A percentile compares a stretch with the other conserved stretches of the same genome.
phyloP scores from a whole-genome alignment of 2,113 vertebrate species.

The Nicator chloris region DNA sequence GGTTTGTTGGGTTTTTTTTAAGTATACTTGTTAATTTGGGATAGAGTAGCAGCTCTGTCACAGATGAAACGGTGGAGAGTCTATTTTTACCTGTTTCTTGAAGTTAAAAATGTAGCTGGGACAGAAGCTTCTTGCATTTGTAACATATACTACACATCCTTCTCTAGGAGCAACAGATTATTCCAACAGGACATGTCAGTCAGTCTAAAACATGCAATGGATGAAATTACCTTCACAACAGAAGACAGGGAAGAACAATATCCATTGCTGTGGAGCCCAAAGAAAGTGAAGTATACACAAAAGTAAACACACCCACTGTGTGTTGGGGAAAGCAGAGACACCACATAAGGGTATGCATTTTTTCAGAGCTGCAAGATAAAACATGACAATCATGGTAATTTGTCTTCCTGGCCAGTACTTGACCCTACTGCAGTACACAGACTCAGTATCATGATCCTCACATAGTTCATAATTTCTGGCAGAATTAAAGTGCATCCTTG shows the following conservation, averaged over 20 bases:
- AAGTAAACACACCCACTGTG: neutral
- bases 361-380: neutral
- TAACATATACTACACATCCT: neutral
- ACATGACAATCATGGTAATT: neutral
- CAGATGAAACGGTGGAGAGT: neutral
- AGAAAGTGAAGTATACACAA: neutral
- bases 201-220: neutral
- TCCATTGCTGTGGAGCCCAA: neutral
- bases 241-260: neutral
- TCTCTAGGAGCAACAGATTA: neutral
- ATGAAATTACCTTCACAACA: neutral
- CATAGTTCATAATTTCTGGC: neutral
- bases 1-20: neutral
- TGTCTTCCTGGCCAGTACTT: neutral
- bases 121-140: neutral
- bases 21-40: neutral
- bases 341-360: neutral
- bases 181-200: neutral
- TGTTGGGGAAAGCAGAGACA: neutral
- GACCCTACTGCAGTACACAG: neutral
- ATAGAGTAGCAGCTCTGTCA: neutral
- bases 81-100: neutral
- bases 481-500: neutral
- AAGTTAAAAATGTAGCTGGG: neutral
- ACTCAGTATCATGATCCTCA: neutral